phyloP scores from a whole-genome alignment of 1,140 invertebrate species.

The Onthophagus taurus region DNA sequence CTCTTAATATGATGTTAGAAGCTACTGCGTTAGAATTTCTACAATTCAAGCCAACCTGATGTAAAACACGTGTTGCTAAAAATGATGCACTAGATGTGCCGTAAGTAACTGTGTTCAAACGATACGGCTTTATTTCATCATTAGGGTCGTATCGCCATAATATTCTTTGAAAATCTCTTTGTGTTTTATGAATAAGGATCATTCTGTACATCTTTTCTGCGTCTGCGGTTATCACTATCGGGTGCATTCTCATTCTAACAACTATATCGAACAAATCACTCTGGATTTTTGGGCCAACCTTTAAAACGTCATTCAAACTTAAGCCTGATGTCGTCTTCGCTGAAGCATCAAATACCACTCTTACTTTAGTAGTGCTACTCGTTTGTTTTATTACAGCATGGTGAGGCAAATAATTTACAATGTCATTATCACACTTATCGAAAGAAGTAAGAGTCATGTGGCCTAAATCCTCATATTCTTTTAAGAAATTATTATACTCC shows the following conservation, averaged over 20 bases:
- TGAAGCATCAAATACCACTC: slow-evolving; percentile 33
- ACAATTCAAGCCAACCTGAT: slow-evolving; percentile 17
- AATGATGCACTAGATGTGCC: slow-evolving; percentile 12
- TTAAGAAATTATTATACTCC: too few species aligned
- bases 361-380: slow-evolving; percentile 8
- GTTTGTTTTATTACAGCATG: slow-evolving; percentile 3
- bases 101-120: slow-evolving; percentile 15
- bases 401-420: slow-evolving; percentile 10
- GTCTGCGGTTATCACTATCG: slow-evolving; percentile 26
- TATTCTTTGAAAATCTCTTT: slow-evolving; percentile 11
- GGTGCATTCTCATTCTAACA: slow-evolving; percentile 27
- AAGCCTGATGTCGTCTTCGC: slow-evolving; percentile 19
- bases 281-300: slow-evolving; percentile 30
- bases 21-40: slow-evolving; percentile 21
- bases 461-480: slow-evolving; percentile 11
- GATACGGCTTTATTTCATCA: slow-evolving; percentile 12
- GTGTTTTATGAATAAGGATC: slow-evolving; percentile 1
- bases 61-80: slow-evolving; percentile 15
- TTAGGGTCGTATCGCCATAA: slow-evolving; percentile 16
- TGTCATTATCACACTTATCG: too few species aligned
- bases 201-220: slow-evolving; percentile 29
- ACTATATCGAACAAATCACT: slow-evolving; percentile 34
- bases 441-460: too few species aligned
- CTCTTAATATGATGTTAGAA: slow-evolving; percentile 17
- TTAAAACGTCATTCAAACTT: slow-evolving; percentile 28